Base-by-base conservation (phyloP, 2,113 vertebrate genomes). In the Dolichotis patagonum region DNA sequence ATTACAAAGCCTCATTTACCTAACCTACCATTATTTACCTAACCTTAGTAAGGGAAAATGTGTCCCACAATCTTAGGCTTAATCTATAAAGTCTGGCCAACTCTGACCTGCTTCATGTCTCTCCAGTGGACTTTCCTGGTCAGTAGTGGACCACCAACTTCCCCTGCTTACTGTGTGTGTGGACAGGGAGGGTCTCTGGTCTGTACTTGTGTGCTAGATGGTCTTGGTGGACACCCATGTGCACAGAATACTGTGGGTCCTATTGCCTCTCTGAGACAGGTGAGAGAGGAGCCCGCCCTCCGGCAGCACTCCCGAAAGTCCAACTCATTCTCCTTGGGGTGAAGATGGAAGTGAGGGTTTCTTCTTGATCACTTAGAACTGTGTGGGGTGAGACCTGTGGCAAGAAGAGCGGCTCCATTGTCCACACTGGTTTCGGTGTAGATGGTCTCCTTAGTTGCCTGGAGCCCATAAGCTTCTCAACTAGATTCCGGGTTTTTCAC, bases 1-100 rank as follows among this genome's bases (percentile, higher is more conserved):
- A 75, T 28, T 88, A 38, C 14, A 69, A 95, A 67, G 5, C 8
- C 8, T 80, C 1, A 52, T 52, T 52, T 52, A 32, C 41, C 19
- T 93, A 7, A 67, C n/a, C 35, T 22, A 30, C 92, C 46, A 77
- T 80, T 92, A 77, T 80, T 92, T 90, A 81, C 88, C 84, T 84
- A 67, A 63, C 73, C 88, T 63, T 49, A 49, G 46, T 43, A 54
- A 96, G 46, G 32, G 8, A 95, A 49, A 46, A 12, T 92, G 88
- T 92, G 92, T 90, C 49, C 91, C 86, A 49, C 62, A 95, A 13
- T 17, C 75, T 19, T 78, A 83, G n/a, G 69, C 62, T 82, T 54
- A 73, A 26, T 65, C 46, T 69, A 32, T 87, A 80, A 46, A 88
- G 2, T 95, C 63, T 92, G 20, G 43, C 93, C 65, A 95, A 13